phyloP scores from a whole-genome alignment of 1,140 invertebrate species.

The Paraescarpia echinospica region DNA sequence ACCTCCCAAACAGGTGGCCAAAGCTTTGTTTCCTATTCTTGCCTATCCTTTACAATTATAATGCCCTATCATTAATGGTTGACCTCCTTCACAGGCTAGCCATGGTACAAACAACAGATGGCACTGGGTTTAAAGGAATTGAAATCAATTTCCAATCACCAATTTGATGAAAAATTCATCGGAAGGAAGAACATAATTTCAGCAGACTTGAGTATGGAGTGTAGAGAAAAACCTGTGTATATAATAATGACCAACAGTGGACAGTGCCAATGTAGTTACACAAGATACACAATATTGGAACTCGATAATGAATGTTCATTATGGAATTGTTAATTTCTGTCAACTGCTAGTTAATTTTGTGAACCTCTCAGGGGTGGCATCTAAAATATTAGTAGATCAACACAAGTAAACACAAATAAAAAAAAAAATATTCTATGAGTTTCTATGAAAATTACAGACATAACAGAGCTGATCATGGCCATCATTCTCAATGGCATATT shows the following conservation, averaged over 20 bases:
- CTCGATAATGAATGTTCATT: not conserved
- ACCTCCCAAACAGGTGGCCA: not conserved
- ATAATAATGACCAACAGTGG: no score
- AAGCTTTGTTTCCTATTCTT: not conserved
- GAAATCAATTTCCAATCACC: not conserved
- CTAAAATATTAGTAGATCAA: no score
- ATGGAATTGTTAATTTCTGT: no score
- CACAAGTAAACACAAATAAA: no score
- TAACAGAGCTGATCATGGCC: no score
- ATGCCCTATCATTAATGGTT: not conserved
- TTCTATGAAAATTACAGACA: no score
- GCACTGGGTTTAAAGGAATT: not conserved
- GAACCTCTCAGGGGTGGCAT: no score
- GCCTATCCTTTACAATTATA: not conserved
- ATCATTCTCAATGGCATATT: no score
- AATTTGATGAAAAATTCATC: not conserved
- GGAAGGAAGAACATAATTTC: not conserved
- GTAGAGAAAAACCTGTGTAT: not conserved
- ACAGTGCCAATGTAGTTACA: no score
- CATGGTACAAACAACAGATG: not conserved
- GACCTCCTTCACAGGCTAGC: not conserved
- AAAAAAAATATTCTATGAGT: no score
- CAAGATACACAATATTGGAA: not conserved
- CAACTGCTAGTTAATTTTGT: no score
- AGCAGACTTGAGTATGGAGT: not conserved